Evolutionary conservation across 2,113 vertebrate genomes (phyloP), one percentile per base, ranked within the genome.

Genomic region (Noctilio leporinus): DNA sequence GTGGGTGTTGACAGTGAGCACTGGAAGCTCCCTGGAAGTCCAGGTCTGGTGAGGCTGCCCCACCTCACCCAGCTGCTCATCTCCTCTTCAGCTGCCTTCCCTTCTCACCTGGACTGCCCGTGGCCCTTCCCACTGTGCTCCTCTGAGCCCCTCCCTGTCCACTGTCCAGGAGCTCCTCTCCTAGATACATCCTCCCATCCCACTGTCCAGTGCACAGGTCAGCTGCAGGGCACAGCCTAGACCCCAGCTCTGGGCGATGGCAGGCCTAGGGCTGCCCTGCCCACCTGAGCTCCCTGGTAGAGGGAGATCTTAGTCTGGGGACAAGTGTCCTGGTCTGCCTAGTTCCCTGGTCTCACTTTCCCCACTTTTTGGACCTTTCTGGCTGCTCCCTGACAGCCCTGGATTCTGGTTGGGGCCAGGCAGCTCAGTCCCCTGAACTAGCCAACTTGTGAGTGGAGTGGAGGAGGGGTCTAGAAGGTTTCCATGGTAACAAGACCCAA

Each of bases 401-500:
- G 69, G 55, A 40, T 45, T 55, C 81, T 77, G 47, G 22, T 45
- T 11, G 17, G 69, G 65, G 17, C 19, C 24, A 55, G 38, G 10
- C 33, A 51, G 40, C 49, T 75, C 49, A 9, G 3, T 75, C 43
- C 14, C 51, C 35, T 59, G 49, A 35, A 82, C 35, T 16, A 28
- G 33, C 75, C 26, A n/a, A 80, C n/a, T 45, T 45, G 30, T 51
- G 28, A 62, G 76, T 35, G 30, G 65, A 86, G 55, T 40, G 53
- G 62, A 77, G 91, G 91, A 93, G 93, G 95, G 93, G 92, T 92
- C 89, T 70, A 93, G 83, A n/a, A 49, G 33, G 94, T 97, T 95
- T 82, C 95, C 94, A 57, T 49, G 85, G 97, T 95, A 96, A 97
- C 90, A 72, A 59, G 92, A 45, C 64, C 95, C 93, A 97, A 97